These are phyloP conservation scores for Microtus ochrogaster DNA, from an alignment of 2,113 vertebrate genomes.

Conservation along the genomic window DNA sequence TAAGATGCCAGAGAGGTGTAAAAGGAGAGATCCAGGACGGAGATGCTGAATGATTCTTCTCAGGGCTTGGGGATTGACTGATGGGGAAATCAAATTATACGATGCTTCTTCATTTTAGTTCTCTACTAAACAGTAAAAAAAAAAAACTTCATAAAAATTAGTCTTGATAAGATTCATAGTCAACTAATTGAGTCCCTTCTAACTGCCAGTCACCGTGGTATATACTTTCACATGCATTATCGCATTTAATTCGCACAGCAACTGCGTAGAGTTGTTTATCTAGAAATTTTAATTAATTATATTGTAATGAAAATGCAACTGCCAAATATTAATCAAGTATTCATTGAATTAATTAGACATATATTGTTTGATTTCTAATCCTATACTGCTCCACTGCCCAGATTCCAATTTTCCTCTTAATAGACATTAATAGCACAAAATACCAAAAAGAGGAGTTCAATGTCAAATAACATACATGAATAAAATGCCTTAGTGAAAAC, in stretches of 20 bases:
- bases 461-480: conserved; percentile 72
- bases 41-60: neutral
- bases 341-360: conserved; percentile 84
- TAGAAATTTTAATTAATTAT: conserved; percentile 84
- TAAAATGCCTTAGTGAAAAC: conserved; percentile 64
- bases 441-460: conserved; percentile 72
- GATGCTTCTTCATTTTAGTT: neutral
- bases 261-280: conserved; percentile 80
- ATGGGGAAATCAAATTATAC: neutral
- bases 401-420: conserved; percentile 80
- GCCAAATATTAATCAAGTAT: conserved; percentile 84
- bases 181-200: conserved; percentile 78
- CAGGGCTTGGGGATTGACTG: conserved; percentile 2
- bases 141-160: conserved; percentile 69
- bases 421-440: conserved; percentile 76
- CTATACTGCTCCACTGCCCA: conserved; percentile 80
- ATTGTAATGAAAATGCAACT: conserved; percentile 83
- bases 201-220: conserved; percentile 75
- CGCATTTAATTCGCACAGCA: conserved; percentile 79
- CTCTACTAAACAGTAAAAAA: conserved; percentile 55
- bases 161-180: conserved; percentile 77
- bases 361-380: conserved; percentile 84
- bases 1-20: neutral
- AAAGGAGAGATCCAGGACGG: neutral
- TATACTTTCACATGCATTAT: conserved; percentile 79